A percentile compares a stretch with the other conserved stretches of the same genome.
Conservation (phyloP, 2,888 invertebrate genomes). For the Blera fallax region DNA sequence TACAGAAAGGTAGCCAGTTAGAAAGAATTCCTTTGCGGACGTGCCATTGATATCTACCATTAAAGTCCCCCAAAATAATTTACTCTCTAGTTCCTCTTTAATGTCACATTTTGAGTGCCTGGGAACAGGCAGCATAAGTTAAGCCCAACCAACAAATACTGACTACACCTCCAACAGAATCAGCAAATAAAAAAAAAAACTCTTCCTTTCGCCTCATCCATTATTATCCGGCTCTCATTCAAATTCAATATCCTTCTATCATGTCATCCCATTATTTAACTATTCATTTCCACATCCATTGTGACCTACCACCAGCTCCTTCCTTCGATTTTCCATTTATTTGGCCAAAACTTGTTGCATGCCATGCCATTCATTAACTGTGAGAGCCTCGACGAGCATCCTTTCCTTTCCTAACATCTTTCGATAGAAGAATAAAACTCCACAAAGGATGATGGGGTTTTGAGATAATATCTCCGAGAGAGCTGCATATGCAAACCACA, state of each 20-base stretch:
- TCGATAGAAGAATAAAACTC: constrained; percentile 13
- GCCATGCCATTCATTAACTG: constrained; percentile 64
- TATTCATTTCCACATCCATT: constrained; percentile 31
- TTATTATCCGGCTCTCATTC: background rate
- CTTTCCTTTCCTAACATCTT: constrained; percentile 4
- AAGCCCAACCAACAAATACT: background rate
- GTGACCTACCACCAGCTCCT: constrained; percentile 17
- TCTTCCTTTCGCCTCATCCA: background rate
- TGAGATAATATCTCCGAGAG: constrained; percentile 49
- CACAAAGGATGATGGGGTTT: constrained; percentile 60
- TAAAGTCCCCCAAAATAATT: too few relatives aligned
- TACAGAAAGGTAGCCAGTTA: too few relatives aligned
- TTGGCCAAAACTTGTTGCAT: constrained; percentile 65
- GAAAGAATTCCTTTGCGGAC: too few relatives aligned
- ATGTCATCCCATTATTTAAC: background rate
- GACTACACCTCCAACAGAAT: background rate
- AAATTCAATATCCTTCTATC: constrained; percentile 32
- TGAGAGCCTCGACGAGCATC: constrained; percentile 39
- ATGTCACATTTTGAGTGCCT: too few relatives aligned
- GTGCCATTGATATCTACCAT: too few relatives aligned
- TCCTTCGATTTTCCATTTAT: constrained; percentile 46
- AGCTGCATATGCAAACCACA: constrained; percentile 61
- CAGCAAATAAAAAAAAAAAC: background rate
- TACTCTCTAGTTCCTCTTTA: too few relatives aligned
- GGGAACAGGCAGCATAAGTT: too few relatives aligned